A percentile compares a stretch with the other conserved stretches of the same genome.
Evolutionary conservation across 30 jellyfish, hydroid and myxozoan genomes (phyloP).

Genomic region (Chrysaora quinquecirrha): DNA sequence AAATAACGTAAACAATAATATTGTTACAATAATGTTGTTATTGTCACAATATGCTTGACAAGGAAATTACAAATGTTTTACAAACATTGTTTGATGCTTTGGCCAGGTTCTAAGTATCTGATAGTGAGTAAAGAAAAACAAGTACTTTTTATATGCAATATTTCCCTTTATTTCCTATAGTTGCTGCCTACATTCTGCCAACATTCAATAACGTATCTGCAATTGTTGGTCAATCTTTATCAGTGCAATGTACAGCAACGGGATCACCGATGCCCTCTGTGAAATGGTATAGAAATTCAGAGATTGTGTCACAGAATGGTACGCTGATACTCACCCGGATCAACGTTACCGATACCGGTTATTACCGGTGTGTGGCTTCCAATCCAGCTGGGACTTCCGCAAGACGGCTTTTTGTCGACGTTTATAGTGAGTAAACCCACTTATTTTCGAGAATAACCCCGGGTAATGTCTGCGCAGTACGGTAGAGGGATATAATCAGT

Average conservation of each 20-base stretch:
- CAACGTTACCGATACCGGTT: constrained; percentile 40
- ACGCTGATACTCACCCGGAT: constrained; percentile 11
- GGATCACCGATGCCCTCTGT: constrained; percentile 51
- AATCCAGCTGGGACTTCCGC: constrained; percentile 58
- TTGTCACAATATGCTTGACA: too few species aligned
- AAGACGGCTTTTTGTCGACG: constrained; percentile 14
- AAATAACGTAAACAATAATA: too few species aligned
- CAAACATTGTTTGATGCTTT: too few species aligned
- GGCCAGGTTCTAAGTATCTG: too few species aligned
- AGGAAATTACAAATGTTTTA: too few species aligned
- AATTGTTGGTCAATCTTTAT: constrained; percentile 32
- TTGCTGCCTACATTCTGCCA: constrained; percentile 28
- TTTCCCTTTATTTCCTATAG: too few species aligned
- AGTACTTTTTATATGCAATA: too few species aligned
- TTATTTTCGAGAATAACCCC: too few species aligned
- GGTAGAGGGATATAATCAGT: too few species aligned
- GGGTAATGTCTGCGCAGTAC: too few species aligned
- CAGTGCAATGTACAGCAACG: constrained; percentile 35
- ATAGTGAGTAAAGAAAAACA: too few species aligned
- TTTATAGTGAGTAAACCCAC: constrained; percentile 33
- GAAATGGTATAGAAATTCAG: constrained; percentile 27
- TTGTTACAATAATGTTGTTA: too few species aligned
- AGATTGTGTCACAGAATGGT: not conserved
- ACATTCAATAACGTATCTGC: constrained; percentile 32
- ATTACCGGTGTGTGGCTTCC: constrained; percentile 40